Evolutionary conservation across 2,888 invertebrate species (phyloP).

Genomic region (Apamea anceps): DNA sequence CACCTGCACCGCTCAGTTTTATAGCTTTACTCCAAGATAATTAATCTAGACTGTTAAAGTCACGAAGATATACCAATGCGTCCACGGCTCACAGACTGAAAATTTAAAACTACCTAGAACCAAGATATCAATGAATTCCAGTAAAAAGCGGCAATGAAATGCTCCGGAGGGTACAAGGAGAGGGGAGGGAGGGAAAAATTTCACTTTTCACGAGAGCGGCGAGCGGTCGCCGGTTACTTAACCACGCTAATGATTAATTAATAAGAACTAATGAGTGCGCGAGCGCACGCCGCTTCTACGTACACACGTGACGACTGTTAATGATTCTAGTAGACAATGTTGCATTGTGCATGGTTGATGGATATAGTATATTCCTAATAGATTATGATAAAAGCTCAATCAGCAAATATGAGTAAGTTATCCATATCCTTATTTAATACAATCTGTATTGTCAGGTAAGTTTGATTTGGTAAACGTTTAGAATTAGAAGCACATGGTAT

Average conservation of each 20-base stretch:
- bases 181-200: slow-evolving; percentile 55
- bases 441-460: not conserved
- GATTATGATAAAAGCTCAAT: not conserved
- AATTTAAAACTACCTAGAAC: slow-evolving; percentile 1
- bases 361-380: slow-evolving; percentile 4
- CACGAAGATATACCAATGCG: not conserved
- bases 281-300: slow-evolving; percentile 54
- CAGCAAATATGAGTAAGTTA: not conserved
- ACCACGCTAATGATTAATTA: slow-evolving; percentile 68
- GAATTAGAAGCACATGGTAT: not conserved
- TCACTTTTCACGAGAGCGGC: slow-evolving; percentile 68
- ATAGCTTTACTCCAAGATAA: slow-evolving; percentile 4
- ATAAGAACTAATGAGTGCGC: slow-evolving; percentile 66
- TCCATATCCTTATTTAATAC: not conserved
- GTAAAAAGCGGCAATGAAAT: slow-evolving; percentile 35
- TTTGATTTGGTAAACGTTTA: slow-evolving; percentile 11
- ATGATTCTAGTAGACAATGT: slow-evolving; percentile 25
- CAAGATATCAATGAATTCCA: slow-evolving; percentile 37
- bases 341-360: slow-evolving; percentile 12
- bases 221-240: slow-evolving; percentile 63
- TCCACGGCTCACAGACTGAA: not conserved
- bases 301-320: slow-evolving; percentile 44
- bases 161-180: slow-evolving; percentile 9
- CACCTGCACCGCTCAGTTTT: not conserved
- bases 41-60: not conserved